Evolutionary conservation across 2,797 vertebrate genomes (phyloP), one percentile per base, ranked within the genome.

Genomic region (Thunnus albacares): DNA sequence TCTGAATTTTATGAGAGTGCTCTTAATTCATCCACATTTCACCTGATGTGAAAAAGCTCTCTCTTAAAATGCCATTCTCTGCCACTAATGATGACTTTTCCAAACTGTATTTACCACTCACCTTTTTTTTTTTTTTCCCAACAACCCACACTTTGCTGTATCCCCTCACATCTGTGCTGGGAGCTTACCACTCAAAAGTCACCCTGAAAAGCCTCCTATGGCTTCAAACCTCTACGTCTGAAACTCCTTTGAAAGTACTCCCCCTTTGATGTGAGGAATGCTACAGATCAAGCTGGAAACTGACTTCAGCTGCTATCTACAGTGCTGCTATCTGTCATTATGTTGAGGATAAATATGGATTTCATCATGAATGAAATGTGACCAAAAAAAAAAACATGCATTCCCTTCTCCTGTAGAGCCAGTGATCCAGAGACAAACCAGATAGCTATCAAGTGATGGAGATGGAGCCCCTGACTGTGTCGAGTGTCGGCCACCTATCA

Each of bases 181-280:
- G 33, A 80, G 66, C 69, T 71, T 18, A 63, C 24, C 69, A 64
- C 49, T 59, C 55, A 75, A 43, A 72, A 79, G 74, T 75, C 59
- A 63, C 66, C 59, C 70, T 69, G 53, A 62, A 79, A 76, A 75
- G 53, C 61, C 76, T 77, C 77, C 73, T 15, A 2, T 57, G 52
- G 52, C 65, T 75, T 81, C 71, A 71, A 26, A 84, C 78, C 67
- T 81, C n/a, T 38, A 18, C 65, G 71, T 76, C 65, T 69, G 51
- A 81, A 64, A 75, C 57, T 80, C 60, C 68, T 83, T 83, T 89
- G 82, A 88, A 81, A 82, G 53, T 47, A 11, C 4, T 33, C 43
- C 22, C 30, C 43, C 81, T 83, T 83, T 87, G 84, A 87, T 83
- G 84, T 83, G 80, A 73, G 77, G 83, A 83, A 83, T 85, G 82